Base-by-base conservation (phyloP, 53 echinoderm and acorn worm genomes). In the Paracentrotus lividus region DNA sequence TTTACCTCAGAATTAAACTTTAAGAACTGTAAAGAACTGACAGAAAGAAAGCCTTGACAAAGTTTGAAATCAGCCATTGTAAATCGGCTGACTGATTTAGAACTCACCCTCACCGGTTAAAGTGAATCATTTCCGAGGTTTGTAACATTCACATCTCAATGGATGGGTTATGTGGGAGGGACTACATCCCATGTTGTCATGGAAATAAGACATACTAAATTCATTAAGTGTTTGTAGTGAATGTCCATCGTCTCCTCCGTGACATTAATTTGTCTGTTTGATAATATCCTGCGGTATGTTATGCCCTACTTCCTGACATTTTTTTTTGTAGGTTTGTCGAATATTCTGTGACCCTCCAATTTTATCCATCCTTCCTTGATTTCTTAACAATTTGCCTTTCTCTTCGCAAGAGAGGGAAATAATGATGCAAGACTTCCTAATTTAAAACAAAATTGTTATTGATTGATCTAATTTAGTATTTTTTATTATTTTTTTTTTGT, bases 81-180 rank as follows among this genome's bases (percentile, higher is more conserved):
- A 69, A 69, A 69, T 69, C 69, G 69, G n/a, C 69, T 69, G 69
- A 69, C 69, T 69, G 69, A 69, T 69, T 69, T 69, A 69, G 69
- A 69, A 69, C 38, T 69, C 34, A 38, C 69, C n/a, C 69, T 69
- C 69, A 69, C 36, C 69, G 69, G 38, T 20, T 16, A 69, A 38
- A 34, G 38, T 69, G 69, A 69, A 3, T 69, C 69, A 69, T 38
- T 36, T 69, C 69, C 69, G 69, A 69, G 69, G 69, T 38, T 38
- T 69, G 69, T 15, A 69, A 69, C 69, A 40, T 69, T 69, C 69
- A 5, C 69, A 16, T 69, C 69, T 69, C 38, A 38, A 38, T 69
- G 36, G 69, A 69, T 69, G 38, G 20, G 38, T 34, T 69, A 69
- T 69, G 69, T 69, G 69, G 69, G 69, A 69, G 69, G 69, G 34